phyloP scores from a whole-genome alignment of 2,797 vertebrate genomes.

The Bufotes viridis region DNA sequence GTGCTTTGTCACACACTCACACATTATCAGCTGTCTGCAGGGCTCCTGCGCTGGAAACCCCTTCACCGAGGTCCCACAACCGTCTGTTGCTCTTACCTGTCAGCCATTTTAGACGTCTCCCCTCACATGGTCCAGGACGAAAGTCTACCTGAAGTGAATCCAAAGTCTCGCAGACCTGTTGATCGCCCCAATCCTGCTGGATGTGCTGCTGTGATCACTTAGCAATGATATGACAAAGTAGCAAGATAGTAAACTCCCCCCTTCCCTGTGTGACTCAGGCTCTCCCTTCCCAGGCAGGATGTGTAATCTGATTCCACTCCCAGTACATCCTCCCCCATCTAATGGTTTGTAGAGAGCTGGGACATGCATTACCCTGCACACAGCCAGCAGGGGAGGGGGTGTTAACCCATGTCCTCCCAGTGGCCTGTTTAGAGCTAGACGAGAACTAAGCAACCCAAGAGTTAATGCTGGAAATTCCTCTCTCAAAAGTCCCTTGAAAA shows the following conservation, averaged over 20 bases:
- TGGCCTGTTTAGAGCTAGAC: neutral
- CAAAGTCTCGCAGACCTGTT: constrained; percentile 32
- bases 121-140: constrained; percentile 54
- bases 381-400: constrained; percentile 1
- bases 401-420: constrained; percentile 32
- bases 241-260: constrained; percentile 31
- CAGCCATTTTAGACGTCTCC: constrained; percentile 47
- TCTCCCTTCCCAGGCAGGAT: constrained; percentile 61
- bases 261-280: constrained; percentile 49
- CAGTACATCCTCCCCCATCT: constrained; percentile 55
- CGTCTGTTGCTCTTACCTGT: constrained; percentile 44
- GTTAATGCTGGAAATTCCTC: constrained; percentile 5
- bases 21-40: neutral
- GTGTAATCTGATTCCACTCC: constrained; percentile 60
- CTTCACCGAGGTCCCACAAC: neutral
- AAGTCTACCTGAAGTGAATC: constrained; percentile 6
- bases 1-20: constrained; percentile 36
- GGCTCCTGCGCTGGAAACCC: neutral
- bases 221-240: constrained; percentile 40
- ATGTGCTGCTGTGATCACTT: constrained; percentile 43
- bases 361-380: constrained; percentile 55
- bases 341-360: constrained; percentile 49
- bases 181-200: constrained; percentile 14
- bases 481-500: constrained; percentile 14
- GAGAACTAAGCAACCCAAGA: neutral